Evolutionary conservation across 1,140 invertebrate genomes (phyloP), one percentile per base, ranked within the genome.

Genomic region (Lasioglossum baleicum): DNA sequence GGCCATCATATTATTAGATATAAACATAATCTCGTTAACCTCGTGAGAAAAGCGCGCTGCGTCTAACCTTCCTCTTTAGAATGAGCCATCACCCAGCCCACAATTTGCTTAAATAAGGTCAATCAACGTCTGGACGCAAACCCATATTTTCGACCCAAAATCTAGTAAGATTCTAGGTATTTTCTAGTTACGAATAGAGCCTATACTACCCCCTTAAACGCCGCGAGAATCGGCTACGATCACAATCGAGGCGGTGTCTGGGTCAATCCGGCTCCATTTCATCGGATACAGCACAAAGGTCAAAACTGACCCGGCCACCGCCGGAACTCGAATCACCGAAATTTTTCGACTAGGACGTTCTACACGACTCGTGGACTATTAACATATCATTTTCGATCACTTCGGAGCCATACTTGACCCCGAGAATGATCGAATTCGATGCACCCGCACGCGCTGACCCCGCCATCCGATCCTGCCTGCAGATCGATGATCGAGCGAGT

Each of bases 401-500:
- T 7, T 20, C n/a, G 20, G 56, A 58, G n/a, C 1, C n/a, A 20
- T 0, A 17, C 17, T 17, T n/a, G 51, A 20, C 51, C 51, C 17
- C 20, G 40, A 42, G 40, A 65, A 0, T n/a, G 8, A 65, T 20
- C 63, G 6, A 31, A 2, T n/a, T 6, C 58, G 61, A 63, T 20
- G 35, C 63, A 35, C 63, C 17, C 44, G 64, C 64, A 65, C 17
- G 35, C 64, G 64, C 64, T 44, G 20, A 58, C 64, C 40, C 40
- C 64, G 40, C 40, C 35, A 65, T 44, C 40, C 20, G 7, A 22
- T 17, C 35, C 63, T 64, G 64, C 64, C 35, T 65, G 63, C 63
- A 35, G 20, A 65, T 42, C 64, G 64, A 42, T 44, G 17, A 4
- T 44, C 64, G 64, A 65, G n/a, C 64, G 64, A 65, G 64, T 44